Base-by-base conservation (phyloP, 2,888 invertebrate species). In the Epistrophe eligans region DNA sequence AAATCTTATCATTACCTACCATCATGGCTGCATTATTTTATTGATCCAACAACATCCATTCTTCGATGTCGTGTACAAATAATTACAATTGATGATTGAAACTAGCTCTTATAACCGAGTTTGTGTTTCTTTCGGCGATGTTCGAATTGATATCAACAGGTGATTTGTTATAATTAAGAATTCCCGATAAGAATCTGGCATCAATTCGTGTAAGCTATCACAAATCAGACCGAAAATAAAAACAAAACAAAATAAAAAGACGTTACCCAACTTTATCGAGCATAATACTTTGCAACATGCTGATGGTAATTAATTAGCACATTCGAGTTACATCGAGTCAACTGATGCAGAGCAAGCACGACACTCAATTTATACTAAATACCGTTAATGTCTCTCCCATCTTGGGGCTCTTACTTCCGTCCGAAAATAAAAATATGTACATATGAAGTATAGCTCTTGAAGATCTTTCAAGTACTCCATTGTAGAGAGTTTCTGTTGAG, bases 261-360 rank as follows among this genome's bases (percentile, higher is more conserved):
- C 64, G 62, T 43, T 15, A 62, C 24, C 62, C 64, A 64, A 62
- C 38, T 76, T 80, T 58, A 77, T 73, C 60, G 77, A 77, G 40
- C 58, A 58, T 15, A 35, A 58, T 57, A 74, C 62, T 52, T 79
- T 43, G 74, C 82, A 79, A 71, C 72, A 82, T 82, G 82, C 15
- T n/a, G n/a, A n/a, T 66, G 81, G 70, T 76, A 82, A 87, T 87
- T 87, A 87, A 87, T 87, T 87, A 87, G 70, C 74, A 73, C 82
- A 79, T 71, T 70, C 50, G 74, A 79, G 28, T 81, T 55, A 60
- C 72, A 85, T 35, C 70, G 57, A 71, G 48, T 71, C 55, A 45
- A 52, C 57, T 72, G 57, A 32, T 71, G 43, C 67, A 77, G 67
- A 55, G 57, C 80, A 62, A 72, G 73, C 77, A 66, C 71, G 67